Conservation (phyloP, 1,140 invertebrate species). For the Megalopta genalis region DNA sequence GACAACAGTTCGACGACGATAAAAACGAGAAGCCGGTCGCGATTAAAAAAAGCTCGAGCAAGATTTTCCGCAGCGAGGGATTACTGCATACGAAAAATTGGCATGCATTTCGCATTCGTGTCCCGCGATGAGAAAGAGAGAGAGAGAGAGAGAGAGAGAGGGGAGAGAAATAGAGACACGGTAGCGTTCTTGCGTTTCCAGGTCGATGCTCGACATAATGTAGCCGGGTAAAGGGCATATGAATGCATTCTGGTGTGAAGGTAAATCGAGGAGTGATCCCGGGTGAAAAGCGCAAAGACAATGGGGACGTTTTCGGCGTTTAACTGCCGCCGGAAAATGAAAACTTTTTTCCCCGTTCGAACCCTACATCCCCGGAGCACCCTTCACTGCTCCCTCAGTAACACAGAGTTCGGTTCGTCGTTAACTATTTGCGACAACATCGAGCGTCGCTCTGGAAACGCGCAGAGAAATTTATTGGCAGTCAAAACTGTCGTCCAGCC, state of each 20-base stretch:
- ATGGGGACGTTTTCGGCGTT: not conserved
- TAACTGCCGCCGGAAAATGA: not conserved
- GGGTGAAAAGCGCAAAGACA: not conserved
- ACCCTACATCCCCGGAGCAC: not conserved
- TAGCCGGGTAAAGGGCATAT: not conserved
- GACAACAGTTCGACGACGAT: not conserved
- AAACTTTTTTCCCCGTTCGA: not conserved
- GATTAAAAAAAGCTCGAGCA: too few species aligned
- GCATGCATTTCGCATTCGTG: not conserved
- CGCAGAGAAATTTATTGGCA: too few species aligned
- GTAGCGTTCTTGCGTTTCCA: conserved; percentile 22
- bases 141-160: too few species aligned
- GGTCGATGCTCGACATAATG: conserved; percentile 11
- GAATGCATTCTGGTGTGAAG: conserved; percentile 1
- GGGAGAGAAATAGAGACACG: not conserved
- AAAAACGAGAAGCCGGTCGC: not conserved
- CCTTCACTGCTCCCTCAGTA: too few species aligned
- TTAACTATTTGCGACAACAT: too few species aligned
- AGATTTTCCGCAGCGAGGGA: not conserved
- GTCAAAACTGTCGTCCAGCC: too few species aligned
- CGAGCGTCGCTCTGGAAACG: too few species aligned
- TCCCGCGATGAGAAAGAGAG: not conserved
- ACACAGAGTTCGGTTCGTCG: too few species aligned
- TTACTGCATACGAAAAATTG: not conserved
- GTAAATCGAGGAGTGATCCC: not conserved